Evolutionary conservation across 2,888 invertebrate species (phyloP), one percentile per base, ranked within the genome.

Genomic region (Diadegma fenestrale): DNA sequence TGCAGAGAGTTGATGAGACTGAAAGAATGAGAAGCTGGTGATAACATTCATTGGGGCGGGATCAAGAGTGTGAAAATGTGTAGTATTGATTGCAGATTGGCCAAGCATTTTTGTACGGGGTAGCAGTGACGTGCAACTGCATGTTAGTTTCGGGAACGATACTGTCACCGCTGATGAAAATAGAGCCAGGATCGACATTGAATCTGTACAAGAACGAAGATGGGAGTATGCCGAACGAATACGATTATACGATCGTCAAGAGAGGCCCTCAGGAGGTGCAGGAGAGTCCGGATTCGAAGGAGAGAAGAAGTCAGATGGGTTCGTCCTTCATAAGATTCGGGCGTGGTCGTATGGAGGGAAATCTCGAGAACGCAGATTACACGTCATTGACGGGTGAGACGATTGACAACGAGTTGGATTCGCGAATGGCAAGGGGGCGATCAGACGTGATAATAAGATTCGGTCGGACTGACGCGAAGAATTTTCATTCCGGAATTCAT

Each of bases 381-480:
- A 51, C 68, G 4, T 22, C 68, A 43, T 8, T 73, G 43, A 22
- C 22, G 19, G 73, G 75, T 12, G 89, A 17, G 17, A 17, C 43
- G 26, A 45, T 33, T 3, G 89, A 8, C 64, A 87, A 88, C 48
- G 72, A 86, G 0, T 80, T 86, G 0, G 87, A 87, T 48, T 45
- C 87, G 69, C 76, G 63, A 87, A 85, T 75, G 30, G 82, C 90
- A 0, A 90, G 92, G 19, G 91, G 91, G 8, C 87, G 91, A 63
- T 90, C 93, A 7, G 93, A 93, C 79, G 89, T 92, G 30, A 91
- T 93, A 63, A 93, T 94, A 64, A 89, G 94, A 33, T 93, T 93
- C 76, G 94, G 94, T 0, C 89, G 94, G 0, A 89, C 92, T 0
- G 90, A 90, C 0, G 82, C 78, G 51, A 92, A 91, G 48, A 78